phyloP scores from a whole-genome alignment of 2,888 invertebrate species.

The Eristalinus sepulchralis region DNA sequence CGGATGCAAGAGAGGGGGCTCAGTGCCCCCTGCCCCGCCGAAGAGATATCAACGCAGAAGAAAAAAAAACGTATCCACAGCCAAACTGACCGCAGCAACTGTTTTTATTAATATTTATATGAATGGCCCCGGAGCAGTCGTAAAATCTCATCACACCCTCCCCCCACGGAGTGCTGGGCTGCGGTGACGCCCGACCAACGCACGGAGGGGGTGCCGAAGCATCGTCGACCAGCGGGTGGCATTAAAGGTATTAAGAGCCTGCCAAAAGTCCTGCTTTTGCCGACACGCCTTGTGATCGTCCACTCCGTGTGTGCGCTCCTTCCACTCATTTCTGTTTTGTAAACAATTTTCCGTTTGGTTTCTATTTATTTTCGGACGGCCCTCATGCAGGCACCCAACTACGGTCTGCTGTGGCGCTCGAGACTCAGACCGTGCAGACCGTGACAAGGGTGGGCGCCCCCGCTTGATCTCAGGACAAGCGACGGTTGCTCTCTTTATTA shows the following conservation, averaged over 20 bases:
- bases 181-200: background rate
- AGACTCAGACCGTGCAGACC: no score
- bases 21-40: no score
- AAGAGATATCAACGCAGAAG: background rate
- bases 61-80: conserved; percentile 17
- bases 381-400: background rate
- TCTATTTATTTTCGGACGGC: conserved; percentile 20
- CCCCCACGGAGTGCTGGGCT: background rate
- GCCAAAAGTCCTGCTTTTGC: conserved; percentile 14
- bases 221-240: conserved; percentile 12
- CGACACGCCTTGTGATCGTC: background rate
- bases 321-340: conserved; percentile 28
- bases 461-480: background rate
- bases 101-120: conserved; percentile 67
- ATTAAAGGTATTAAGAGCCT: conserved; percentile 57
- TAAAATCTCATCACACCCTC: conserved; percentile 43
- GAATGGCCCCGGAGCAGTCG: conserved; percentile 44
- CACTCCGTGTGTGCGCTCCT: background rate
- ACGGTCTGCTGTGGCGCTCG: background rate
- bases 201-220: background rate
- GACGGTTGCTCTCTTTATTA: conserved; percentile 31
- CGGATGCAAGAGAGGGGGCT: background rate
- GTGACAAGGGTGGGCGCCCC: no score
- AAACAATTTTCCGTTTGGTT: conserved; percentile 29
- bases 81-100: conserved; percentile 44